Percentiles rank a stretch among this genome's conserved stretches.
Evolutionary conservation across 2,888 invertebrate species (phyloP).

Genomic region (Caenorhabditis sp.): DNA sequence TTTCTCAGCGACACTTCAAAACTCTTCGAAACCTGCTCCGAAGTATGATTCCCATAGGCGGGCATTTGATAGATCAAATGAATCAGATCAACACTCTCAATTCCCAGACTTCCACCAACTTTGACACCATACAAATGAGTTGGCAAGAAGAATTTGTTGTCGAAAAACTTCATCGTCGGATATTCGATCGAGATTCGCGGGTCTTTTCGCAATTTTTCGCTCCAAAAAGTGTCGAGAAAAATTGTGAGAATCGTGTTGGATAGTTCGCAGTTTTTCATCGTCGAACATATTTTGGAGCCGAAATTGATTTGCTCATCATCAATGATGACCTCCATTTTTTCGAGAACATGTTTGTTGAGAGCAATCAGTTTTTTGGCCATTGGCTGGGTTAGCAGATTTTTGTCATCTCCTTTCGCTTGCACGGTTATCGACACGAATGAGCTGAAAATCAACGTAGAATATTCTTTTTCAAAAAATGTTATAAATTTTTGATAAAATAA

Average conservation of each 20-base stretch:
- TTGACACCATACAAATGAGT: slow-evolving; percentile 69
- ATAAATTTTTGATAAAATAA: too few species aligned
- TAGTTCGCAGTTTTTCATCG: slow-evolving; percentile 60
- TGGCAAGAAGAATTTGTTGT: slow-evolving; percentile 69
- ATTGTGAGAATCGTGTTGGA: slow-evolving; percentile 66
- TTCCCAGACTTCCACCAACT: slow-evolving; percentile 44
- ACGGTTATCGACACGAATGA: slow-evolving; percentile 67
- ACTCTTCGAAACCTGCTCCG: slow-evolving; percentile 61
- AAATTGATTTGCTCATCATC: slow-evolving; percentile 55
- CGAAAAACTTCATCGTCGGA: slow-evolving; percentile 69
- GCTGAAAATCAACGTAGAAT: slow-evolving; percentile 44
- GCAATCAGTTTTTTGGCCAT: slow-evolving; percentile 44
- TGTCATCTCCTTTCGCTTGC: slow-evolving; percentile 55
- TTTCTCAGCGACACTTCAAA: slow-evolving; percentile 57
- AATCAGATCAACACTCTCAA: slow-evolving; percentile 62
- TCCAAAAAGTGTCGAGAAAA: slow-evolving; percentile 67
- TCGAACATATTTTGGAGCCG: slow-evolving; percentile 64
- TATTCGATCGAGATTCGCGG: slow-evolving; percentile 63
- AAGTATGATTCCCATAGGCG: slow-evolving; percentile 58
- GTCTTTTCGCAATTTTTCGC: slow-evolving; percentile 65
- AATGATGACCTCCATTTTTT: slow-evolving; percentile 64
- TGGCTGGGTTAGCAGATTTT: slow-evolving; percentile 55
- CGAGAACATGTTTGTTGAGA: slow-evolving; percentile 62
- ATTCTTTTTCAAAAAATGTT: too few species aligned
- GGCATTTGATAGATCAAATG: slow-evolving; percentile 66